These are phyloP conservation scores for Spisula solida DNA, from an alignment of 2,888 invertebrate species.

Conservation along the genomic window DNA sequence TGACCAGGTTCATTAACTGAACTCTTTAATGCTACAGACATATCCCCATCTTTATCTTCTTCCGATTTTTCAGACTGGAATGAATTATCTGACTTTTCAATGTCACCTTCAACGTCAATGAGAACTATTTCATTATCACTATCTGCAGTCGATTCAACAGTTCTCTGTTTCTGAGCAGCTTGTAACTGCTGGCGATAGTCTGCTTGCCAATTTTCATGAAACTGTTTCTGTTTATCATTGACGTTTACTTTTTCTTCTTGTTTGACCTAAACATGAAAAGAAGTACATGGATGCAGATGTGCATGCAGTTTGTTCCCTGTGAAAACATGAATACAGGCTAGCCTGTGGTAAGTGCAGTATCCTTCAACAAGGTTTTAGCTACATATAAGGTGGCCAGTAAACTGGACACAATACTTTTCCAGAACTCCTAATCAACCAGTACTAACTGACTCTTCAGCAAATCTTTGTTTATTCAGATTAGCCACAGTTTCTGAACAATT, in stretches of 20 bases:
- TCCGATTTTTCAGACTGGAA: constrained; percentile 60
- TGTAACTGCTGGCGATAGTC: constrained; percentile 67
- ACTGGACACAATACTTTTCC: too few species aligned
- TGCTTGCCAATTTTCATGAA: constrained; percentile 60
- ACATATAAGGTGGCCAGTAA: too few species aligned
- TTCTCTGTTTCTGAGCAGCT: constrained; percentile 54
- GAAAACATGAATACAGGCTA: too few species aligned
- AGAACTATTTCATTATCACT: constrained; percentile 66
- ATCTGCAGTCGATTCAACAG: constrained; percentile 47
- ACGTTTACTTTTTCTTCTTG: constrained; percentile 50
- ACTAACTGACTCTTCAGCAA: too few species aligned
- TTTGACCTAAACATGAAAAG: constrained; percentile 46
- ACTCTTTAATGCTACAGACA: constrained; percentile 62
- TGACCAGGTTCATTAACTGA: constrained; percentile 78
- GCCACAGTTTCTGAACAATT: too few species aligned
- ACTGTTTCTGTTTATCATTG: constrained; percentile 8
- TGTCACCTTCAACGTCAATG: constrained; percentile 65
- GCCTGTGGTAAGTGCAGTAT: too few species aligned
- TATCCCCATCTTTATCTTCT: constrained; percentile 54
- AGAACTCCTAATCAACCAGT: too few species aligned
- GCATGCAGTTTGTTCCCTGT: not conserved
- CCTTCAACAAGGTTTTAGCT: too few species aligned
- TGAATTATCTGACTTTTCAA: constrained; percentile 62
- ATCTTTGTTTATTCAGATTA: too few species aligned
- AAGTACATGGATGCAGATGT: not conserved